phyloP scores from a whole-genome alignment of 2,888 invertebrate species.

The Vannuccia rotundouncinata region DNA sequence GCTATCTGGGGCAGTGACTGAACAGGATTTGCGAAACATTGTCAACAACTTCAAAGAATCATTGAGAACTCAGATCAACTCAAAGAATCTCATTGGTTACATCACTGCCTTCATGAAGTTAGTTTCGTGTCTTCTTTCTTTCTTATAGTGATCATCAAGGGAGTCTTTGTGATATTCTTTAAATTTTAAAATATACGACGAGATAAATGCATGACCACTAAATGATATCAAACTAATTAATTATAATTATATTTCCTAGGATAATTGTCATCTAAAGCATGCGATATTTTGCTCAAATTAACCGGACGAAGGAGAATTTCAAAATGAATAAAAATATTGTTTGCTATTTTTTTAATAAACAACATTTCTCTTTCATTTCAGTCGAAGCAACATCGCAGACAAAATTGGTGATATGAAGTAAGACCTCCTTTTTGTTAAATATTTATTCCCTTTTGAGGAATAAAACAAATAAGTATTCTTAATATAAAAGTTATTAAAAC shows the following conservation, averaged over 20 bases:
- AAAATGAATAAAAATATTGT: too few relatives aligned
- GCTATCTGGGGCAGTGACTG: constrained; percentile 52
- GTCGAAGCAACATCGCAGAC: constrained; percentile 52
- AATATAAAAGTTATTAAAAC: neutral
- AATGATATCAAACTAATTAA: neutral
- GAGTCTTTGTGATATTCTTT: neutral
- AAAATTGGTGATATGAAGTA: constrained; percentile 65
- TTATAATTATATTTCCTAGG: neutral
- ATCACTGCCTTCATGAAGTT: constrained; percentile 76
- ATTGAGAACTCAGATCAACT: constrained; percentile 68
- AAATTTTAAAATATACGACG: neutral
- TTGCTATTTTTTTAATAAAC: too few relatives aligned
- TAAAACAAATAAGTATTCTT: neutral
- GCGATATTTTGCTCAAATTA: too few relatives aligned
- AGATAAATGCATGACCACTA: neutral
- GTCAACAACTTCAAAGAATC: constrained; percentile 70
- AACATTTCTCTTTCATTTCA: constrained; percentile 44
- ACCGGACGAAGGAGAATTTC: too few relatives aligned
- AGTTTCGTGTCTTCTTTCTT: constrained; percentile 52
- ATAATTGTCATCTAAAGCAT: too few relatives aligned
- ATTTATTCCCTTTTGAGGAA: neutral
- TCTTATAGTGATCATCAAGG: neutral
- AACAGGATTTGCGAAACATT: constrained; percentile 62
- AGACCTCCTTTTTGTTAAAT: constrained; percentile 42
- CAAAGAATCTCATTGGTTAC: constrained; percentile 72